Evolutionary conservation across 2,797 vertebrate species (phyloP).

Genomic region (Antrozous pallidus): DNA sequence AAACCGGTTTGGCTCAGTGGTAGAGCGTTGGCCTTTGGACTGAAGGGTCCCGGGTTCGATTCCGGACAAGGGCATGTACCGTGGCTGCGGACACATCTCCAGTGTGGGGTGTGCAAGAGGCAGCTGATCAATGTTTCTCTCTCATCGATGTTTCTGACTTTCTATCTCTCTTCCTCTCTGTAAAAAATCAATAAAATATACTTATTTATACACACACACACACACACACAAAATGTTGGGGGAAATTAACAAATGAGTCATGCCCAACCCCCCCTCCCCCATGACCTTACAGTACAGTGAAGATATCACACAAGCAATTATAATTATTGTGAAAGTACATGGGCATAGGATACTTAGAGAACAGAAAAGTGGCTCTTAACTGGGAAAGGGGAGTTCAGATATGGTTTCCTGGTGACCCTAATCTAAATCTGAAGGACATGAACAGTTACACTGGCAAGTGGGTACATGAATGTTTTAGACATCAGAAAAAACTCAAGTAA

Average conservation of each 20-base stretch:
- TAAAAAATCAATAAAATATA: too few relatives aligned
- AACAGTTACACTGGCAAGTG: neutral
- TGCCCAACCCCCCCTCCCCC: neutral
- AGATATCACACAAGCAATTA: slow-evolving; percentile 3
- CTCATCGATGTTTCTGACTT: too few relatives aligned
- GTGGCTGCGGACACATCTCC: too few relatives aligned
- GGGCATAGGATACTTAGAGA: neutral
- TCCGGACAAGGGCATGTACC: too few relatives aligned
- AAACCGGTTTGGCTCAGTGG: too few relatives aligned
- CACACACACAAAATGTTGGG: slow-evolving; percentile 20
- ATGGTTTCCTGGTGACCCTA: neutral
- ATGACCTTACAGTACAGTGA: slow-evolving; percentile 20
- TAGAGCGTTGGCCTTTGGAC: too few relatives aligned
- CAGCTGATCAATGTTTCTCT: too few relatives aligned
- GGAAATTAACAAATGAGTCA: neutral
- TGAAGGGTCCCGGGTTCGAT: too few relatives aligned
- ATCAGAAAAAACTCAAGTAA: slow-evolving; percentile 21
- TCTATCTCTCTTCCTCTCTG: too few relatives aligned
- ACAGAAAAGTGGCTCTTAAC: slow-evolving; percentile 28
- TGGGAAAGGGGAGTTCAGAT: neutral
- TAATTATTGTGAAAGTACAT: neutral
- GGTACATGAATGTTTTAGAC: neutral
- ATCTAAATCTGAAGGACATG: slow-evolving; percentile 44
- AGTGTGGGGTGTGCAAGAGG: too few relatives aligned
- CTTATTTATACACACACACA: too few relatives aligned